These are phyloP conservation scores for Amiota minor DNA, from an alignment of 2,888 invertebrate species.

Conservation along the genomic window DNA sequence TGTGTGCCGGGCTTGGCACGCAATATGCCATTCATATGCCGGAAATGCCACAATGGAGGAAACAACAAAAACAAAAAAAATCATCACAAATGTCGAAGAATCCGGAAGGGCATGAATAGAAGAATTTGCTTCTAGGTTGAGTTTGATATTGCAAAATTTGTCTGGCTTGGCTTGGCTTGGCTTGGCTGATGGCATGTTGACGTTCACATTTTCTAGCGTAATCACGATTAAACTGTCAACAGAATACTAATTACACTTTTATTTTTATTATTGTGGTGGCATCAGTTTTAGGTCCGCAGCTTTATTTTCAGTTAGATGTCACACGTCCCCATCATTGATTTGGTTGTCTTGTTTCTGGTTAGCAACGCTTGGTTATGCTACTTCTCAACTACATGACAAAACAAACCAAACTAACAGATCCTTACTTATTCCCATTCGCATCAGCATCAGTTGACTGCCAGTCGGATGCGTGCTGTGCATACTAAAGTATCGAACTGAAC, in stretches of 20 bases:
- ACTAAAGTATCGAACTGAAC: constrained; percentile 1
- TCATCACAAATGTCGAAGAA: constrained; percentile 25
- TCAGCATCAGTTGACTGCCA: background rate
- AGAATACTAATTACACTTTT: constrained; percentile 74
- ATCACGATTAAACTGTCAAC: constrained; percentile 74
- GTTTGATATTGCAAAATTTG: background rate
- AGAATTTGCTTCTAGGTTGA: constrained; percentile 27
- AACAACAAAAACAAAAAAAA: constrained; percentile 45
- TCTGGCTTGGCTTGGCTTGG: background rate
- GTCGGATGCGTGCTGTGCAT: constrained; percentile 19
- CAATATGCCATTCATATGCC: constrained; percentile 52
- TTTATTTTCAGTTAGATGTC: constrained; percentile 52
- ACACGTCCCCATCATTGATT: background rate
- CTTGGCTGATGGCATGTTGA: constrained; percentile 64
- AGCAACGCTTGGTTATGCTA: background rate
- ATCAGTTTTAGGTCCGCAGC: constrained; percentile 49
- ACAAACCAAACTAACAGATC: constrained; percentile 1
- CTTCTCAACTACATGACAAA: constrained; percentile 23
- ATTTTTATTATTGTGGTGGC: constrained; percentile 66
- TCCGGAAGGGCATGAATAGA: constrained; percentile 36
- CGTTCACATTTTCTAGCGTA: constrained; percentile 71
- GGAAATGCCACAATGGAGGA: constrained; percentile 59
- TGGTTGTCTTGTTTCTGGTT: constrained; percentile 33
- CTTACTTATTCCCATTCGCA: background rate
- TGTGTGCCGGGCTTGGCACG: constrained; percentile 50